Base-by-base conservation (phyloP, 2,797 vertebrate species). In the Atherinosoma microstoma region DNA sequence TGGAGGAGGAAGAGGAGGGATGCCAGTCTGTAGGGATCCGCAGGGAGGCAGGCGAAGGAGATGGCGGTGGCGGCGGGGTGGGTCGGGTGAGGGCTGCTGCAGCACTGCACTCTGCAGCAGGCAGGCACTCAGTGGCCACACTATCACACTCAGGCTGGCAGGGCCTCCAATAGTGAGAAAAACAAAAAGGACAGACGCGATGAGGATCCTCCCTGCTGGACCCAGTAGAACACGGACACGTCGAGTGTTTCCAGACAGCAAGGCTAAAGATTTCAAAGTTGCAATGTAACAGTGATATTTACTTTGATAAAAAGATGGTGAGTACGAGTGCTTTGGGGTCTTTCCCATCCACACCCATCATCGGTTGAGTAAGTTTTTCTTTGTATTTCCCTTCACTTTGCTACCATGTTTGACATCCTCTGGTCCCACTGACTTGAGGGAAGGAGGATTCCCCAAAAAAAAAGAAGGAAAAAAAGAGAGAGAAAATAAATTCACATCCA, bases 121-220 rank as follows among this genome's bases (percentile, higher is more conserved):
- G 89, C 92, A 95, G 95, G 95, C 95, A 95, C 95, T 94, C 94
- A 84, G 90, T 91, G 94, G 93, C 94, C 95, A 95, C 90, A 89
- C 88, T 87, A 83, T 93, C 91, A 93, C 91, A 94, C 91, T 90
- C 91, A 90, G 87, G 87, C 91, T 89, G 92, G 91, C 90, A 87
- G 93, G 88, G 92, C 90, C 87, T 87, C 89, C 86, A 53, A 81
- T 76, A 82, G 58, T 81, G 32, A 84, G 2, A 12, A 58, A 70
- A 22, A 58, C 35, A 58, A 54, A 73, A 62, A 64, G 42, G 49
- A 75, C 22, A 49, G 63, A 67, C 67, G 68, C 47, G 70, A 84
- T 75, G 75, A 79, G 57, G 58, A 80, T 81, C 86, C 86, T 85
- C 85, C 86, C 89, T 80, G 80, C 88, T 76, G 91, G 85, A 91